Evolutionary conservation across 1,140 invertebrate genomes (phyloP), one percentile per base, ranked within the genome.

Genomic region (Camponotus floridanus): DNA sequence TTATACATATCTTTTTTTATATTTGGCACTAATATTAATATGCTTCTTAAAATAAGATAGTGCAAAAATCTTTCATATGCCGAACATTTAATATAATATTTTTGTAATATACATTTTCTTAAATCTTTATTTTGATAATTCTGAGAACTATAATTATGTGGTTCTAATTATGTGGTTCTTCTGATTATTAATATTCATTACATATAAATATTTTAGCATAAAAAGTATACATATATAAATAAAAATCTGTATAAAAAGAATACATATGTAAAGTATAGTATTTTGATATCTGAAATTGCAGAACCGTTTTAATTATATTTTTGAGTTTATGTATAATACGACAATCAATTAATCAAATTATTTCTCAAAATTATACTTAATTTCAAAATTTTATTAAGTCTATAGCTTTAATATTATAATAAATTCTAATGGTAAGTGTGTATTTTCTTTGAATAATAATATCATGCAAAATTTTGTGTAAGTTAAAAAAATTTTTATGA

Each of bases 51-150:
- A 51, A 51, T 15, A 15, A 48, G 45, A 3, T 48, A 4, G 0
- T 39, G 57, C 6, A 57, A 15, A 57, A 59, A 3, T 59, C 3
- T 21, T 61, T 61, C 5, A 42, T 42, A 57, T 8, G 36, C 0
- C 6, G 4, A 74, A 59, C 18, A 57, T 74, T 74, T 74, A 0
- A 57, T 7, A 21, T 18, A 33, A 6, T n/a, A 11, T 36, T 11
- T 36, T 61, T 31, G 3, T 33, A 36, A 18, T 36, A 33, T 5
- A 62, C 3, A 62, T 62, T 4, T 31, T 62, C 18, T 74, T 36
- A 57, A 74, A 26, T 15, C n/a, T 76, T 8, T 7, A 59, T 76
- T 76, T 39, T 57, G 26, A 74, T 55, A 33, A 70, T 36, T 0
- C 26, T 26, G 26, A 26, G 26, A 26, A 26, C 1, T 26, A n/a